Evolutionary conservation across 2,113 vertebrate genomes (phyloP), one percentile per base, ranked within the genome.

Genomic region (Mirza zaza): DNA sequence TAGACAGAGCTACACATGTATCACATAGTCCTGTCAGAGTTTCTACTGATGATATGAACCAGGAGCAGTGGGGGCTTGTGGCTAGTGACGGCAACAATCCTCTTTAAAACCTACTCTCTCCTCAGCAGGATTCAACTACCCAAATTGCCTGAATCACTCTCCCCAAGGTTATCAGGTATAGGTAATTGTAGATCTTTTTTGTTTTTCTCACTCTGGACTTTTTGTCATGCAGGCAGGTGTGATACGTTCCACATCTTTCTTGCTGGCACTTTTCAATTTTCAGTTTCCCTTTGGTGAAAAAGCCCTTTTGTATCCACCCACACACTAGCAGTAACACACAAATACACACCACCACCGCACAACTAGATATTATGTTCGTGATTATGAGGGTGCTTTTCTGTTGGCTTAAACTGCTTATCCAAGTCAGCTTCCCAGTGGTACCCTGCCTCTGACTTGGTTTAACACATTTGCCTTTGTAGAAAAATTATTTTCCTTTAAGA

Each of bases 401-500:
- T 59, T 70, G 65, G 17, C 36, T 95, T 94, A 85, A 97, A 45
- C 65, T 81, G 36, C 79, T 88, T 67, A 18, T 61, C 8, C 32
- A 86, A 27, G 42, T 45, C 8, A 36, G 17, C 59, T 91, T 80
- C 80, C 65, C 73, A 61, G 0, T 36, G 50, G 21, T 32, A 21
- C 27, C 48, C 27, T 79, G 34, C 5, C 21, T 88, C 14, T 86
- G 65, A 71, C 39, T 80, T 76, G 59, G 32, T 87, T 77, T 93
- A 86, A 91, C 61, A 95, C 13, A 92, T 87, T 39, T 71, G 17
- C 76, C 57, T 96, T 90, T 91, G 42, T 4, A 86, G 57, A 90
- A 96, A 94, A 92, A 85, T 59, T 17, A 73, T 91, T 95, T 90
- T 94, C 32, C 68, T 91, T 96, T 67, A 71, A 90, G 45, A 34